Percentiles rank a stretch among this genome's conserved stretches.
phyloP scores from a whole-genome alignment of 2,888 invertebrate species.

The Apodemia duryi region DNA sequence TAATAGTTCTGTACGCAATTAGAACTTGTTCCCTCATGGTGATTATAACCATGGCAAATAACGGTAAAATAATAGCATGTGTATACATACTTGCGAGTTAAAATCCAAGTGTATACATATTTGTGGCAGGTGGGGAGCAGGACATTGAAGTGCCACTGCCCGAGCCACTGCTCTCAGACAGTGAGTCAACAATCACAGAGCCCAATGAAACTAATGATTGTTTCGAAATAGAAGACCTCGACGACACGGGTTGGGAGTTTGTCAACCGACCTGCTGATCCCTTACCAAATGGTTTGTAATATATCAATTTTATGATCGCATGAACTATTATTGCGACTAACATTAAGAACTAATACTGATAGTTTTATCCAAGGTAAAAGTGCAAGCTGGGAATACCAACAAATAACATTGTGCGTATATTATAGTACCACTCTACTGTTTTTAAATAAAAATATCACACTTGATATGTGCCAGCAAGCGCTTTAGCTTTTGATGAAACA shows the following conservation, averaged over 20 bases:
- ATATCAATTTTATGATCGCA: conserved; percentile 4
- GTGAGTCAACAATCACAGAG: conserved; percentile 29
- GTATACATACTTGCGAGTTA: neutral
- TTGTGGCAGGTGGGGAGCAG: conserved; percentile 51
- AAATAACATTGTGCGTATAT: too few species aligned
- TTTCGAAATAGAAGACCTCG: conserved; percentile 73
- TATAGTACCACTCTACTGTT: too few species aligned
- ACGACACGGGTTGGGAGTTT: conserved; percentile 74
- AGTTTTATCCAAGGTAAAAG: neutral
- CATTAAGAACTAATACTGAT: neutral
- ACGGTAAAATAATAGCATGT: neutral
- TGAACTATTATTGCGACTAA: neutral
- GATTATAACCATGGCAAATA: too few species aligned
- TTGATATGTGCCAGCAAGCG: too few species aligned
- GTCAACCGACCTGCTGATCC: conserved; percentile 62
- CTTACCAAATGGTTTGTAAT: conserved; percentile 54
- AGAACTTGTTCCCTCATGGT: too few species aligned
- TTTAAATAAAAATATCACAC: too few species aligned
- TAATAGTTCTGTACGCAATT: too few species aligned
- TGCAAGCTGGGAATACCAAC: too few species aligned
- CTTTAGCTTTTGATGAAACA: too few species aligned
- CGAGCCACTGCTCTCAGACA: conserved; percentile 27
- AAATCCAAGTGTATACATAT: neutral
- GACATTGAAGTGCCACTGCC: conserved; percentile 46
- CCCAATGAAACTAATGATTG: conserved; percentile 72